Evolutionary conservation across 2,797 vertebrate genomes (phyloP).

Genomic region (Ctenosaura bakeri): DNA sequence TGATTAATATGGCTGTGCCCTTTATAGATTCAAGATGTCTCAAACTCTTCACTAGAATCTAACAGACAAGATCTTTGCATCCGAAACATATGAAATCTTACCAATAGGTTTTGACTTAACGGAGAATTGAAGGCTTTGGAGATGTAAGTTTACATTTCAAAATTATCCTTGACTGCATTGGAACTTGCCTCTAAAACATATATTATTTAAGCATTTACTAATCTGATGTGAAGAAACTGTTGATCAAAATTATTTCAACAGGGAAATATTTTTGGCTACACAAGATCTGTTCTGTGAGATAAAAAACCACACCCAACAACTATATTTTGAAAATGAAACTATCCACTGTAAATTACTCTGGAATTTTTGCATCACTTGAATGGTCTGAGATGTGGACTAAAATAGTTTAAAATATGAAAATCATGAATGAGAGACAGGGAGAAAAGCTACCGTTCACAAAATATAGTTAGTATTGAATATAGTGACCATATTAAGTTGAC

Average conservation of each 20-base stretch:
- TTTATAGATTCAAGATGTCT: neutral
- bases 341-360: neutral
- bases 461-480: conserved; percentile 19
- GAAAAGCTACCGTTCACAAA: conserved; percentile 11
- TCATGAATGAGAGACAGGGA: neutral
- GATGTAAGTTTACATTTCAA: neutral
- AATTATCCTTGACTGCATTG: neutral
- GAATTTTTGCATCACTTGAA: neutral
- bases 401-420: conserved; percentile 10
- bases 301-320: neutral
- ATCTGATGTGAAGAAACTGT: neutral
- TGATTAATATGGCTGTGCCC: neutral
- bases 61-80: neutral
- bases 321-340: neutral
- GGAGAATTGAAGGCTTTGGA: neutral
- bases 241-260: conserved; percentile 11
- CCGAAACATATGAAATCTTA: neutral
- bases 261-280: neutral
- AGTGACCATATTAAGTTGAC: conserved; percentile 27
- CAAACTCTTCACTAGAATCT: neutral
- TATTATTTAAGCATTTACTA: neutral
- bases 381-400: neutral
- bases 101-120: neutral
- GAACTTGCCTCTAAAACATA: neutral
- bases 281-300: neutral